phyloP scores from a whole-genome alignment of 92 coral and sea anemone species.

The Isaurus tuberculatus region DNA sequence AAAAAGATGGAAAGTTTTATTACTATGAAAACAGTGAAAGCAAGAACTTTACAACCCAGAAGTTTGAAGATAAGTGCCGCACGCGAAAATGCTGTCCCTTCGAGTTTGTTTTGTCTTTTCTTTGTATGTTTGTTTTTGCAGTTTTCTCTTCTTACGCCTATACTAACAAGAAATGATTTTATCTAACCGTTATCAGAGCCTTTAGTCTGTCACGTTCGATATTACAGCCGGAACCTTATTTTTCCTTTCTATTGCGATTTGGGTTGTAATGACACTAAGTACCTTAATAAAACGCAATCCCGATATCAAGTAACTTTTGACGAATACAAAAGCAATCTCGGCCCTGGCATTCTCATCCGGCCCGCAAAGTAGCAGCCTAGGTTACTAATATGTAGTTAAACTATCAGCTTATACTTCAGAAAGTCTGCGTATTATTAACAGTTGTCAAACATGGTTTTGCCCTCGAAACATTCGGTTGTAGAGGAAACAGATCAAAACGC shows the following conservation, averaged over 20 bases:
- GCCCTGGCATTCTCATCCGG: constrained; percentile 10
- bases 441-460: not conserved
- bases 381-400: constrained; percentile 16
- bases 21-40: not conserved
- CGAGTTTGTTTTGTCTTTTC: not conserved
- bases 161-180: constrained; percentile 5
- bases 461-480: not conserved
- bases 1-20: not conserved
- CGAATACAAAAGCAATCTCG: not conserved
- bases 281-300: constrained; percentile 1
- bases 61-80: not conserved
- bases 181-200: not conserved
- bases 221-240: constrained; percentile 1
- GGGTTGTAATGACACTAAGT: constrained; percentile 1
- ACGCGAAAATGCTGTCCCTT: not conserved
- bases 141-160: not conserved
- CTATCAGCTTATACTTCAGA: constrained; percentile 21
- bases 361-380: not conserved
- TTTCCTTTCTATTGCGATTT: not conserved
- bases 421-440: constrained; percentile 26
- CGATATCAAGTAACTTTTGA: constrained; percentile 20
- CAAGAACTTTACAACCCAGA: not conserved
- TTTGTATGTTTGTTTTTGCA: not conserved
- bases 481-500: constrained; percentile 30
- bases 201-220: constrained; percentile 22